A percentile compares a stretch with the other conserved stretches of the same genome.
Evolutionary conservation across 2,797 vertebrate species (phyloP).

Genomic region (Gobio occitaniae): DNA sequence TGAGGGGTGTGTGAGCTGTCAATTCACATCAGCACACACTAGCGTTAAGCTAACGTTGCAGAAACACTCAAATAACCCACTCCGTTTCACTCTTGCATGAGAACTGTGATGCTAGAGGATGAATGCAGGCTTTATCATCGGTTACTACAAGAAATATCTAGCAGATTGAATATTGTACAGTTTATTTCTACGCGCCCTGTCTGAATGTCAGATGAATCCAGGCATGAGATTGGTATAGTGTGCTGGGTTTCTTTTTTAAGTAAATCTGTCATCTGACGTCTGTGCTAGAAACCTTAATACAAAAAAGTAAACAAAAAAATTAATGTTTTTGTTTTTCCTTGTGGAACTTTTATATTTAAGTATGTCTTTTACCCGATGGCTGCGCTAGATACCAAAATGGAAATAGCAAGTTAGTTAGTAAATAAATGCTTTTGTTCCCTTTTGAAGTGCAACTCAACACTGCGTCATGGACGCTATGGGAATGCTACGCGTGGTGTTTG

Average conservation of each 20-base stretch:
- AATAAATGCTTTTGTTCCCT: too few species aligned
- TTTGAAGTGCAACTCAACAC: too few species aligned
- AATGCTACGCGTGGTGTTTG: neutral
- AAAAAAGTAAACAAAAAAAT: neutral
- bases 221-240: neutral
- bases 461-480: too few species aligned
- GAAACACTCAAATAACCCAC: conserved; percentile 55
- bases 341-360: neutral
- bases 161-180: neutral
- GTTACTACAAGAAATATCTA: neutral
- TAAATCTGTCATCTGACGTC: neutral
- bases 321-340: neutral
- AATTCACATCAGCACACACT: conserved; percentile 73
- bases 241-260: neutral
- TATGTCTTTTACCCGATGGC: neutral
- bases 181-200: neutral
- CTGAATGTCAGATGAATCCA: neutral
- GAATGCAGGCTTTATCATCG: conserved; percentile 25
- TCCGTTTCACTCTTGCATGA: conserved; percentile 51
- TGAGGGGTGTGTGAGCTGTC: conserved; percentile 82
- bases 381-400: too few species aligned
- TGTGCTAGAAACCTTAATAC: neutral
- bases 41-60: conserved; percentile 66
- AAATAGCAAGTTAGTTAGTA: too few species aligned
- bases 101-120: neutral